Base-by-base conservation (phyloP, 2,113 vertebrate species). In the Elaphurus davidianus region DNA sequence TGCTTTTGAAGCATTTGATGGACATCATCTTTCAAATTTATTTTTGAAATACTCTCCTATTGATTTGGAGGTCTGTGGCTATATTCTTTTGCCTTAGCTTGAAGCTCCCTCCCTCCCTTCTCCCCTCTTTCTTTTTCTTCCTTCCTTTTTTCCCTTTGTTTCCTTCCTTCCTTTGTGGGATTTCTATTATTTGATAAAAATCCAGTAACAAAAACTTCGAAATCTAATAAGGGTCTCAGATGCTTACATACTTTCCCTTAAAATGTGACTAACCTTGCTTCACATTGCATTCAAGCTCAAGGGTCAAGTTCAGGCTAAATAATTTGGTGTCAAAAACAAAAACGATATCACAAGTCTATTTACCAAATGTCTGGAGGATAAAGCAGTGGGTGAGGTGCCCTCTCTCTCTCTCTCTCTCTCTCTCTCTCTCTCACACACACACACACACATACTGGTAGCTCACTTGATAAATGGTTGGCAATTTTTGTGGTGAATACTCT, bases 401-500 rank as follows among this genome's bases (percentile, higher is more conserved):
- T 33, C 27, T 25, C 84, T 67, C n/a, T 57, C 52, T 45, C 27
- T 60, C 43, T 84, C 47, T 71, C 27, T 5, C 2, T 12, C 74
- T 19, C 43, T n/a, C 10, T 6, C 47, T 14, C 94, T 40, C 40
- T 40, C 47, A 47, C 45, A n/a, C 23, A 23, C 27, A 12, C 36
- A 45, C 27, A 50, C 47, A 10, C 50, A 19, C n/a, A 36, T 1
- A 47, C 25, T 17, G 17, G 7, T 55, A 71, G 62, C 50, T 97
- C 74, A 55, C 67, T 98, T 97, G 92, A 97, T 97, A 97, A 97
- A 90, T 60, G 27, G 55, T 55, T 91, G 82, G 67, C 82, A 91
- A 47, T 92, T 97, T 94, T 97, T 97, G 88, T 83, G 71, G 90
- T 87, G 89, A 91, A 88, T 71, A 89, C 94, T 97, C 92, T 47